A percentile compares a stretch with the other conserved stretches of the same genome.
Conservation (phyloP, 2,113 vertebrate genomes). For the Dipodomys ordii region DNA sequence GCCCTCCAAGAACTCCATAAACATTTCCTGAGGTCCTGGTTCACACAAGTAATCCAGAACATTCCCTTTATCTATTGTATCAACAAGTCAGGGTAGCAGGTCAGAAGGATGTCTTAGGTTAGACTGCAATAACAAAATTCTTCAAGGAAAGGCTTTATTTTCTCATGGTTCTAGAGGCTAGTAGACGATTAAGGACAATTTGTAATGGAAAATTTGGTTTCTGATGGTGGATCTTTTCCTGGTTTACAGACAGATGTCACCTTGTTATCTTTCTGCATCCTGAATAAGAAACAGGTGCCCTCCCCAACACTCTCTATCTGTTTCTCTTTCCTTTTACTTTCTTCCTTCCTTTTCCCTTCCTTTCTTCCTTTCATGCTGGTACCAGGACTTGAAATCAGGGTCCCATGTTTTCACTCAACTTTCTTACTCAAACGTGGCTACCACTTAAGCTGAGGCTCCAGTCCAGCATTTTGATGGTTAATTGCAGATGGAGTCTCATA, state of each 20-base stretch:
- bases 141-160: neutral
- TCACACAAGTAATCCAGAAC: neutral
- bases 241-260: neutral
- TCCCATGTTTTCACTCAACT: too few species aligned
- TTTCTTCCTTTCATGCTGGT: too few species aligned
- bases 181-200: neutral
- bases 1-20: neutral
- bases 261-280: neutral
- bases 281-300: too few species aligned
- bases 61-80: neutral
- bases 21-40: neutral
- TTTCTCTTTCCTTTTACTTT: too few species aligned
- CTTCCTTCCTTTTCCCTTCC: too few species aligned
- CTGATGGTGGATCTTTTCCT: neutral
- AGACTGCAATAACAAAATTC: neutral
- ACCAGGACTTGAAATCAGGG: too few species aligned
- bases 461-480: too few species aligned
- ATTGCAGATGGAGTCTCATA: too few species aligned
- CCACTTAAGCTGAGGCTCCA: too few species aligned
- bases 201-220: neutral
- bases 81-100: neutral
- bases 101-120: neutral
- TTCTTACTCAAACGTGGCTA: too few species aligned
- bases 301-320: too few species aligned
- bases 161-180: neutral